Base-by-base conservation (phyloP, 2,888 invertebrate species). In the Conus canariensis region DNA sequence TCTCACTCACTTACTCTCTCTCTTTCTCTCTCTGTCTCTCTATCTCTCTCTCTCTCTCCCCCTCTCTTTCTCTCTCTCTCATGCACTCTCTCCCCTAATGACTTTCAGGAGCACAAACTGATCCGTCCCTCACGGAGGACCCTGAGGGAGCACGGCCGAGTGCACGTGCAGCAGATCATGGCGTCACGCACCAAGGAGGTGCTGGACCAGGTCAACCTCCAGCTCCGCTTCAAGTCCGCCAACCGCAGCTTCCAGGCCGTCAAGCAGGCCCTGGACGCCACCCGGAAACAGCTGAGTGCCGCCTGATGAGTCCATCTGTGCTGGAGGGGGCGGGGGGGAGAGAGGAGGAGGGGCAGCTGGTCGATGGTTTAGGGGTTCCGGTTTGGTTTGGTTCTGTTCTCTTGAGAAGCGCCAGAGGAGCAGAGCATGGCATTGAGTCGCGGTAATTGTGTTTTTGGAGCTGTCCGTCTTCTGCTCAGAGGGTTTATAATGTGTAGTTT, bases 141-240 rank as follows among this genome's bases (percentile, higher is more conserved):
- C 19, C 16, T 93, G 10, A 85, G 87, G 25, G 83, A 90, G 82
- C 88, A 91, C 12, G 94, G 94, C 0, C 45, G 90, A 0, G 82
- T 25, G 4, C 94, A 95, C 88, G 93, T 92, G 0, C 90, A 92
- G 14, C 91, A 93, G 12, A 89, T 94, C 60, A 89, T 94, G 87
- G 86, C 89, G 8, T 85, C 56, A 12, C 91, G 95, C n/a, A 91
- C 92, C n/a, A 70, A 74, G n/a, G 93, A 94, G 56, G 90, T 94
- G 0, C 87, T 95, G 56, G 91, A 93, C n/a, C 93, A 94, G 88
- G 92, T 95, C 12, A 90, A 87, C 14, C 91, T 94, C 16, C 94
- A 95, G 88, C 92, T 95, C 16, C 91, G 93, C 70, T 91, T 95
- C 89, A 94, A 94, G 82, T 92, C 95, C 6, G 92, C 94, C n/a